Conservation (phyloP, 2,797 vertebrate species). For the Semaprochilodus insignis region DNA sequence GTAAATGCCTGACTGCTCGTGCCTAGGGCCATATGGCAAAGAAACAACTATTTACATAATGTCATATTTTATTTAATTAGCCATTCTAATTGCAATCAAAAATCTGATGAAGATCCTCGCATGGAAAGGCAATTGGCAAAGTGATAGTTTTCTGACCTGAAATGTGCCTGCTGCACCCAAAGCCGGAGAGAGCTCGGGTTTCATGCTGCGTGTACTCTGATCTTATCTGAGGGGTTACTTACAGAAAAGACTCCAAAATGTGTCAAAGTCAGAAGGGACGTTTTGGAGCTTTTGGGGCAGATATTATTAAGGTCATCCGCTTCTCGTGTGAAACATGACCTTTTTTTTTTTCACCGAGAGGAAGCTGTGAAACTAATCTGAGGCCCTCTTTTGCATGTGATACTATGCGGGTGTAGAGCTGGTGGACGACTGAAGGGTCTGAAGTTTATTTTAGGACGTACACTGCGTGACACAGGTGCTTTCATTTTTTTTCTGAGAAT, state of each 20-base stretch:
- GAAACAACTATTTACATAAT: slow-evolving; percentile 81
- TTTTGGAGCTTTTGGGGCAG: slow-evolving; percentile 49
- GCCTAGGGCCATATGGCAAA: slow-evolving; percentile 74
- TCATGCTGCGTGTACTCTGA: slow-evolving; percentile 58
- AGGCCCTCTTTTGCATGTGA: slow-evolving; percentile 57
- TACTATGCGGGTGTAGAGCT: slow-evolving; percentile 38
- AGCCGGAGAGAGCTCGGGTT: slow-evolving; percentile 70
- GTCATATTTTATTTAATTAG: slow-evolving; percentile 84
- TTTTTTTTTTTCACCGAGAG: slow-evolving; percentile 46
- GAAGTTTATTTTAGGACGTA: slow-evolving; percentile 60
- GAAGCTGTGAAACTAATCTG: slow-evolving; percentile 48
- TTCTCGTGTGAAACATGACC: slow-evolving; percentile 59
- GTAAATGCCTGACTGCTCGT: slow-evolving; percentile 55
- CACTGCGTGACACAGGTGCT: slow-evolving; percentile 58
- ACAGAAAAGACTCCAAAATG: slow-evolving; percentile 56
- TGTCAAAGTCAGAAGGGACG: slow-evolving; percentile 55
- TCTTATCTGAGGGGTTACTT: slow-evolving; percentile 51
- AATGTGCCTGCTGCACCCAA: slow-evolving; percentile 67
- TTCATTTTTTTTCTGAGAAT: slow-evolving; percentile 73
- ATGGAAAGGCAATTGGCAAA: slow-evolving; percentile 75
- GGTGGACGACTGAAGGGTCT: slow-evolving; percentile 44
- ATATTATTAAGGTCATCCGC: slow-evolving; percentile 57
- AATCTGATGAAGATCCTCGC: slow-evolving; percentile 73
- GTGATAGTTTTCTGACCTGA: slow-evolving; percentile 74
- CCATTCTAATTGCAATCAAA: slow-evolving; percentile 80